A percentile compares a stretch with the other conserved stretches of the same genome.
phyloP scores from a whole-genome alignment of 2,113 vertebrate genomes.

The Ciconia stormi region DNA sequence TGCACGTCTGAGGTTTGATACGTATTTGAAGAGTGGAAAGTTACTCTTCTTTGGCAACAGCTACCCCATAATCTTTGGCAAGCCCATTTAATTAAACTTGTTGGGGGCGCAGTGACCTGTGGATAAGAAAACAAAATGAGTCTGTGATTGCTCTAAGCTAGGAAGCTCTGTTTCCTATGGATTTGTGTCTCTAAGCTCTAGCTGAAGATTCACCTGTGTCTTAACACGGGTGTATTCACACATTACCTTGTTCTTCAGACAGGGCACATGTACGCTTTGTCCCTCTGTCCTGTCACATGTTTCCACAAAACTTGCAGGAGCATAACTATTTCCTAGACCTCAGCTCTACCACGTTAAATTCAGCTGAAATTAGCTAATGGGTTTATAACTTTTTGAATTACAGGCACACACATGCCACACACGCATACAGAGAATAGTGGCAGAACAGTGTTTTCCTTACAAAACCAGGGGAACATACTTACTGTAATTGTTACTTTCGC shows the following conservation, averaged over 20 bases:
- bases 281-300: background rate
- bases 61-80: background rate
- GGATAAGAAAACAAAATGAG: background rate
- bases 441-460: background rate
- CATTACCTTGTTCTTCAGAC: background rate
- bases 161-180: background rate
- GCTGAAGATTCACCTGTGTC: background rate
- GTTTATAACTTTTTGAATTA: background rate
- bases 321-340: background rate
- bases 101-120: background rate
- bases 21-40: background rate
- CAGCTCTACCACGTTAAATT: background rate
- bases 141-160: background rate
- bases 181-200: background rate
- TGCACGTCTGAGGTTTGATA: rapidly evolving
- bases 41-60: background rate
- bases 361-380: background rate
- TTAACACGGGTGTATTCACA: rapidly evolving
- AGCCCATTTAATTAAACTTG: background rate
- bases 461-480: background rate
- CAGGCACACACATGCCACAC: background rate
- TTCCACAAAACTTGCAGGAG: background rate
- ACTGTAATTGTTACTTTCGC: background rate
- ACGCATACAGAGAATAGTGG: background rate
- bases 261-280: background rate